These are phyloP conservation scores for Eledona agricola DNA, from an alignment of 2,888 invertebrate genomes.

Conservation along the genomic window DNA sequence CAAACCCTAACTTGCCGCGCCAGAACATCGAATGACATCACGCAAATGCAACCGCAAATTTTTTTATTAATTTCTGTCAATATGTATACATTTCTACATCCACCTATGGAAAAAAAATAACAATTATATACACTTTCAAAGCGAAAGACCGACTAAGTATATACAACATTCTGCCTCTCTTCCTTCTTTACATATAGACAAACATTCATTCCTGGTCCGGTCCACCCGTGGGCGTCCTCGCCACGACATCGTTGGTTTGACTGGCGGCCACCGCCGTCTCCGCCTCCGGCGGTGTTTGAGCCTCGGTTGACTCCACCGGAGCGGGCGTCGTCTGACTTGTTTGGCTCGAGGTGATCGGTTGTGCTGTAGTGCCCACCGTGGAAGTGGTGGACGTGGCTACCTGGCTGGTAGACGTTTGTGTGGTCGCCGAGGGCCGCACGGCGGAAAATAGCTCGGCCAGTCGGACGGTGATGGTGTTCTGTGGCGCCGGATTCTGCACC, in stretches of 20 bases:
- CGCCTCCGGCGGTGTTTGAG: conserved; percentile 51
- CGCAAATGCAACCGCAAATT: neutral
- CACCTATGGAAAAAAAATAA: conserved; percentile 37
- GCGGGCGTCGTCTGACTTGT: conserved; percentile 60
- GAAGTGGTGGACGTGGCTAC: conserved; percentile 63
- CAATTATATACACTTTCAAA: conserved; percentile 33
- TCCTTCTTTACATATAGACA: neutral
- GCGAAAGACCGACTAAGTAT: conserved; percentile 32
- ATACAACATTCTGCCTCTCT: conserved; percentile 22
- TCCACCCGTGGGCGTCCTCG: conserved; percentile 56
- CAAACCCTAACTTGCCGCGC: too few species aligned
- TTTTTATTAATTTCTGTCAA: conserved; percentile 34
- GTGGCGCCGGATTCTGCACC: conserved; percentile 50
- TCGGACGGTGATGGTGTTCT: conserved; percentile 52
- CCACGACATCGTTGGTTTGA: conserved; percentile 38
- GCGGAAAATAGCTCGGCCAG: conserved; percentile 56
- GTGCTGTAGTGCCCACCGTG: conserved; percentile 58
- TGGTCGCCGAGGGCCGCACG: conserved; percentile 59
- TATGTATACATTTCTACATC: conserved; percentile 34
- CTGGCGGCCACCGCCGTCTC: conserved; percentile 45
- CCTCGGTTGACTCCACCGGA: conserved; percentile 55
- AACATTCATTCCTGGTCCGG: conserved; percentile 52
- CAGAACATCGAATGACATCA: too few species aligned
- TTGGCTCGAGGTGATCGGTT: conserved; percentile 58
- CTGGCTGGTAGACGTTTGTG: conserved; percentile 56